Conservation (phyloP, 2,113 vertebrate genomes). For the Anser brachyrhynchus region DNA sequence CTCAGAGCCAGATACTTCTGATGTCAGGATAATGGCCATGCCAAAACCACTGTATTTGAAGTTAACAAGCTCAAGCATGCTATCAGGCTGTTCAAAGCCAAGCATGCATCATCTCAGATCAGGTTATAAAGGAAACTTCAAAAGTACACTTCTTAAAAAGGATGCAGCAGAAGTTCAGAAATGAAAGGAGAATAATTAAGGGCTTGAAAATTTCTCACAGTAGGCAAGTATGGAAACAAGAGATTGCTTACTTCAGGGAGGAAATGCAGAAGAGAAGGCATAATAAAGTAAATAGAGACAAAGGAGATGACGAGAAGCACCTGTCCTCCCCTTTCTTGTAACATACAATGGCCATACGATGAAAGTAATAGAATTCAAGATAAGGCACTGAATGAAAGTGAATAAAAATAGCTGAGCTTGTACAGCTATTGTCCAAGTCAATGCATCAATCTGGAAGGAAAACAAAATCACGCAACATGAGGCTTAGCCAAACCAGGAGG, state of each 20-base stretch:
- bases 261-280: background rate
- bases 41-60: fast-evolving
- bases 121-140: background rate
- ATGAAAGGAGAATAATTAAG: constrained; percentile 11
- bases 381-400: background rate
- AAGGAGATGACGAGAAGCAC: background rate
- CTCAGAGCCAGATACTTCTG: background rate
- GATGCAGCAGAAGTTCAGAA: background rate
- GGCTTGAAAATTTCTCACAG: background rate
- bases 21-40: background rate
- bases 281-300: background rate
- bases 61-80: background rate
- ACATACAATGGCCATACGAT: background rate
- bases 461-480: background rate
- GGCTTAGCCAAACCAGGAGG: background rate
- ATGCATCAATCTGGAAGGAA: background rate
- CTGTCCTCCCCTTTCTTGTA: background rate
- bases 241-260: background rate
- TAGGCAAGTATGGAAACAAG: background rate
- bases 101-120: background rate
- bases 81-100: background rate
- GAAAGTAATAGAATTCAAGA: background rate
- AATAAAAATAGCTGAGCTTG: background rate
- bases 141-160: background rate
- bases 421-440: background rate